These are phyloP conservation scores for Hypanus sabinus DNA, from an alignment of 2,113 vertebrate species.

Conservation along the genomic window DNA sequence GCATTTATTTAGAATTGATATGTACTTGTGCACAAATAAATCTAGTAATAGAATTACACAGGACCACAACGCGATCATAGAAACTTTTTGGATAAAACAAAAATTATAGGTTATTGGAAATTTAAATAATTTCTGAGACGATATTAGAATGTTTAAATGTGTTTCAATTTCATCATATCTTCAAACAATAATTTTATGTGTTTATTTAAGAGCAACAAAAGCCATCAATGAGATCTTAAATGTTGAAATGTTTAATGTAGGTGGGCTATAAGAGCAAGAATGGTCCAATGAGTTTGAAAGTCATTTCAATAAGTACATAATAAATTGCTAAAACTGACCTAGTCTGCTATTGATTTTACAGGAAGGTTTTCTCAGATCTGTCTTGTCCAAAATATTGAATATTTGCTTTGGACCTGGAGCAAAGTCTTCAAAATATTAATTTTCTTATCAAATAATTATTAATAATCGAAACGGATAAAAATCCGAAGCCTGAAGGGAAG, in stretches of 20 bases:
- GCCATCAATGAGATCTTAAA: not conserved
- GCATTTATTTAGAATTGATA: not conserved
- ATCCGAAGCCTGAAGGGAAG: not conserved
- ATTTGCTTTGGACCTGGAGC: not conserved
- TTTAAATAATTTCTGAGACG: not conserved
- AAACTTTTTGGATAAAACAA: not conserved
- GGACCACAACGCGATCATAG: not conserved
- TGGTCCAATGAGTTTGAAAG: not conserved
- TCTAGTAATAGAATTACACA: not conserved
- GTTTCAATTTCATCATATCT: not conserved
- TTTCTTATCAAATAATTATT: not conserved
- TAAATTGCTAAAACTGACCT: not conserved
- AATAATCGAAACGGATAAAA: not conserved
- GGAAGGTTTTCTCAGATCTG: not conserved
- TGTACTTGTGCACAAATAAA: not conserved
- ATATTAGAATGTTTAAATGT: not conserved
- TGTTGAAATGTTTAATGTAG: not conserved
- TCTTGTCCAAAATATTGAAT: not conserved
- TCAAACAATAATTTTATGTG: not conserved
- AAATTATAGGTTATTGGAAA: not conserved
- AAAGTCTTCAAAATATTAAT: not conserved
- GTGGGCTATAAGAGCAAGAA: not conserved
- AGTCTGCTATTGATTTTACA: not conserved
- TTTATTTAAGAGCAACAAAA: not conserved
- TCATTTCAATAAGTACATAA: not conserved